Conservation (phyloP, 2,797 vertebrate genomes). For the Vipera ursinii region DNA sequence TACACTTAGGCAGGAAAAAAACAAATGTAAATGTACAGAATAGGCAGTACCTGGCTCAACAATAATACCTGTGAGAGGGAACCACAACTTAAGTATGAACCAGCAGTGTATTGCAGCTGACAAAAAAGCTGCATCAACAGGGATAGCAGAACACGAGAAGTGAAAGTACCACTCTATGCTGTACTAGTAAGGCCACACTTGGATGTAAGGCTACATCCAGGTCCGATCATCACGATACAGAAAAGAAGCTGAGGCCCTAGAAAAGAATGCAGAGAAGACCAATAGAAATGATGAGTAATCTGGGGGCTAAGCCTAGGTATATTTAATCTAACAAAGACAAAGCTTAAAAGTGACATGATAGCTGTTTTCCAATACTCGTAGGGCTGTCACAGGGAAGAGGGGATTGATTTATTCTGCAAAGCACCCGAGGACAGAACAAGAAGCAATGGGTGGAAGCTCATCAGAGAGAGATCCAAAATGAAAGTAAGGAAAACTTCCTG, state of each 20-base stretch:
- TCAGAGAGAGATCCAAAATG: too few species aligned
- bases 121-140: not conserved
- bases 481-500: too few species aligned
- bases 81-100: not conserved
- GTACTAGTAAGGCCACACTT: too few species aligned
- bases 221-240: not conserved
- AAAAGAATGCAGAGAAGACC: not conserved
- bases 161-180: too few species aligned
- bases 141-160: too few species aligned
- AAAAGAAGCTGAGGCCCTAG: not conserved
- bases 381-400: not conserved
- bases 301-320: not conserved
- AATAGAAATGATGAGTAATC: not conserved
- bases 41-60: not conserved
- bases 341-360: not conserved
- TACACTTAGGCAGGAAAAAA: not conserved
- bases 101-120: not conserved
- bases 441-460: not conserved
- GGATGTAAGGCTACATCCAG: too few species aligned
- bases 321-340: not conserved
- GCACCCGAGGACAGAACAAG: not conserved
- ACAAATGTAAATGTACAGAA: not conserved
- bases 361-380: not conserved
- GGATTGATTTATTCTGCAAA: not conserved
- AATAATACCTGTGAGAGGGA: not conserved